Evolutionary conservation across 1,140 invertebrate genomes (phyloP).

Genomic region (Megathymus violae): DNA sequence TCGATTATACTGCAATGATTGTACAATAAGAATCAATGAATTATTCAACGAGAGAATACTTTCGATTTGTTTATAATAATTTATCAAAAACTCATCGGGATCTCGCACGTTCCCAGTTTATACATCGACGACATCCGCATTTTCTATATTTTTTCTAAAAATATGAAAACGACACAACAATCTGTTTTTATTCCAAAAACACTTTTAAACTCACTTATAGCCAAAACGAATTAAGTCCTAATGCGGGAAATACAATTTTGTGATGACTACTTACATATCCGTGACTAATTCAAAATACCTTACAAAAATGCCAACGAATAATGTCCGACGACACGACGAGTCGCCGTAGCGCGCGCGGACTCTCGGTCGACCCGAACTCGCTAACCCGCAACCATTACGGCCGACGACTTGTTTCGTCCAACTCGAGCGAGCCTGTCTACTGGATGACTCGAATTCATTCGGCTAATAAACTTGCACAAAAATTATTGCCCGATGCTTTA

Average conservation of each 20-base stretch:
- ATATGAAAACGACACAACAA: constrained; percentile 79
- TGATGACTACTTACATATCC: constrained; percentile 72
- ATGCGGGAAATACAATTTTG: constrained; percentile 68
- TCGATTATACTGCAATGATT: constrained; percentile 72
- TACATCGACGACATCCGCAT: constrained; percentile 61
- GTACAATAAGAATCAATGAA: constrained; percentile 74
- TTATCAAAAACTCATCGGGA: constrained; percentile 65
- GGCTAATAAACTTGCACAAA: too few relatives aligned
- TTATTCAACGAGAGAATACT: constrained; percentile 74
- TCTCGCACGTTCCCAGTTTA: constrained; percentile 54
- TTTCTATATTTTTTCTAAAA: constrained; percentile 72
- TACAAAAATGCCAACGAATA: constrained; percentile 47
- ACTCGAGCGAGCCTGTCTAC: too few relatives aligned
- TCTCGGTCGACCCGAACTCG: constrained; percentile 24
- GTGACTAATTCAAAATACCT: constrained; percentile 69
- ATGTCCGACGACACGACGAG: constrained; percentile 16
- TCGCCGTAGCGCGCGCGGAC: constrained; percentile 37
- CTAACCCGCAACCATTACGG: too few relatives aligned
- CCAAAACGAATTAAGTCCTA: constrained; percentile 66
- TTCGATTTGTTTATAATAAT: constrained; percentile 70
- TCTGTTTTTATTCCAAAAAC: constrained; percentile 66
- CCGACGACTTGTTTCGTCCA: too few relatives aligned
- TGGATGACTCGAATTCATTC: too few relatives aligned
- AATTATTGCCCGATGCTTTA: too few relatives aligned
- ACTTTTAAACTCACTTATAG: constrained; percentile 66